These are phyloP conservation scores for Morone chrysops DNA, from an alignment of 2,113 vertebrate species.

Conservation along the genomic window DNA sequence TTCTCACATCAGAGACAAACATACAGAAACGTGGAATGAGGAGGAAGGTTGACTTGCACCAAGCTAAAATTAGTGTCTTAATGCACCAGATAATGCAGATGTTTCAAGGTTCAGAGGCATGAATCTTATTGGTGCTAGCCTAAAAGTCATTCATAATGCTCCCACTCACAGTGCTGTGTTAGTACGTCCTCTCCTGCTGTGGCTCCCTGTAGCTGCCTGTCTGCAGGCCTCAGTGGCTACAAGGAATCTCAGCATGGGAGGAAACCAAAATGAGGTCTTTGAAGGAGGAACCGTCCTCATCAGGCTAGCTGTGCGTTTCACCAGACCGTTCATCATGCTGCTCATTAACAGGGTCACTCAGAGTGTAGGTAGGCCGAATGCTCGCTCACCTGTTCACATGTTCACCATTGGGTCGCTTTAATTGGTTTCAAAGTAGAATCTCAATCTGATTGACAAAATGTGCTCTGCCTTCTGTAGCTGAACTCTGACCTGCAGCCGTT, in stretches of 20 bases:
- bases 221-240: conserved; percentile 51
- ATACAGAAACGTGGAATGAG: not conserved
- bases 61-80: conserved; percentile 22
- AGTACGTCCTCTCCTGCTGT: conserved; percentile 54
- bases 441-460: not conserved
- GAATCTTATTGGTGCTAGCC: not conserved
- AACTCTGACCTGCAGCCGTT: conserved; percentile 97
- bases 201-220: conserved; percentile 59
- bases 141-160: conserved; percentile 37
- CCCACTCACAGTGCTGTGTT: conserved; percentile 24
- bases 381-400: not conserved
- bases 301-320: conserved; percentile 35
- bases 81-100: conserved; percentile 6
- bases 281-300: conserved; percentile 60
- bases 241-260: conserved; percentile 67
- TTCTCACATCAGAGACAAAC: conserved; percentile 20
- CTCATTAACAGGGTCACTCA: conserved; percentile 60
- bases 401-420: conserved; percentile 4
- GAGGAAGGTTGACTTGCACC: conserved; percentile 18
- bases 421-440: conserved; percentile 13
- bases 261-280: conserved; percentile 44
- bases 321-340: conserved; percentile 21
- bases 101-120: conserved; percentile 25
- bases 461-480: conserved; percentile 84
- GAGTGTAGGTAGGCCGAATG: conserved; percentile 15